Evolutionary conservation across 2,113 vertebrate genomes (phyloP), one percentile per base, ranked within the genome.

Genomic region (Halichoerus grypus): DNA sequence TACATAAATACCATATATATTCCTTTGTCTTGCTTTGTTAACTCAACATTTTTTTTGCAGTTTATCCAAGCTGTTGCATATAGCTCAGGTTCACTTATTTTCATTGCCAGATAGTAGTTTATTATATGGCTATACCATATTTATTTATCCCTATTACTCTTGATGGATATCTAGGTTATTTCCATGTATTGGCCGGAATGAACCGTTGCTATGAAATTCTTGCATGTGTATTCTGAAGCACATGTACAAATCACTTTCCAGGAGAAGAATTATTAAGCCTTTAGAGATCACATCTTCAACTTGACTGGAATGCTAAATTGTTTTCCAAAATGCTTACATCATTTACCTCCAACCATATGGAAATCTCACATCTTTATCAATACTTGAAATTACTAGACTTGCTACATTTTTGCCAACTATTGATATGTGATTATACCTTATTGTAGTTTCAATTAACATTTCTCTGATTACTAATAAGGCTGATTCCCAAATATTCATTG

Each of bases 11-110:
- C 2, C 42, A 1, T 26, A 39, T n/a, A 21, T 28, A 42, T n/a
- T 61, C 18, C 16, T 77, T 79, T 42, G 16, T 57, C 77, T 85
- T 89, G 12, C 28, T 97, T 82, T 76, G 18, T 46, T 93, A 89
- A 42, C 21, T 39, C 24, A 87, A 72, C 7, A 6, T 26, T 61
- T 87, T 86, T 67, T 76, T 49, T 76, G 13, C 22, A n/a, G 84
- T n/a, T 59, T 86, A 49, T 28, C 18, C 21, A 57, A 28, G n/a
- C 57, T 51, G 5, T 59, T 87, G 24, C 39, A 21, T 65, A 63
- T 0, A 92, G 55, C 39, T 69, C 53, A 93, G 19, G 1, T 55
- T 57, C 67, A 93, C 63, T 92, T 96, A 39, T 97, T 95, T 90
- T 83, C 63, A 90, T 65, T 53, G 28, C 7, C 80, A 87, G 26